phyloP scores from a whole-genome alignment of 2,113 vertebrate genomes.

The Aplodontia rufa region DNA sequence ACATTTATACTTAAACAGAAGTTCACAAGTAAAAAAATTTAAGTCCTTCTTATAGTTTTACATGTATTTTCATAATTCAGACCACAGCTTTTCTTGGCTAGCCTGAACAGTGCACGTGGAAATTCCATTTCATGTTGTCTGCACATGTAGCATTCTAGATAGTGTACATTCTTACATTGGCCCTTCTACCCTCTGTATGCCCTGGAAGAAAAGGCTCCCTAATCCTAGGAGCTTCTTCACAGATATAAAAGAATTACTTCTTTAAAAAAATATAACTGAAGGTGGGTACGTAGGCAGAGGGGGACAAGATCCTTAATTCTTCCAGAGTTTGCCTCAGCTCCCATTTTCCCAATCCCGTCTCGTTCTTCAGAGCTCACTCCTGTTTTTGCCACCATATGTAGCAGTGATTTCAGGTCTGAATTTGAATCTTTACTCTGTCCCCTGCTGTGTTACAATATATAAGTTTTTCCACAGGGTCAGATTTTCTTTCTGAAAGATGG shows the following conservation, averaged over 20 bases:
- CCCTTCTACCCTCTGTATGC: neutral
- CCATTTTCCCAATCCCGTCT: neutral
- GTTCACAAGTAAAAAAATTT: neutral
- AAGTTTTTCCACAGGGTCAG: neutral
- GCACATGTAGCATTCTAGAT: neutral
- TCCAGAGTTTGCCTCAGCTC: neutral
- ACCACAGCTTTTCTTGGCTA: neutral
- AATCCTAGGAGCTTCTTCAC: neutral
- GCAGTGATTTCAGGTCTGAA: neutral
- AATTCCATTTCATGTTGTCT: neutral
- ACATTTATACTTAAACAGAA: neutral
- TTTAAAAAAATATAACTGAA: neutral
- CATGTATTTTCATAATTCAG: neutral
- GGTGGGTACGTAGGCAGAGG: neutral
- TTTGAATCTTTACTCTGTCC: neutral
- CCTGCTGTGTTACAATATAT: neutral
- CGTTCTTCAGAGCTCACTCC: neutral
- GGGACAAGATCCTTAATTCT: neutral
- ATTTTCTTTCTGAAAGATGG: neutral
- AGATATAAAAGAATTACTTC: neutral
- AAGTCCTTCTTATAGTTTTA: neutral
- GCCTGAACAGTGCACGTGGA: neutral
- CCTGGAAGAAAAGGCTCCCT: neutral
- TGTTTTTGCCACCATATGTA: neutral
- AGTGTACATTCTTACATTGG: neutral